Percentiles rank a stretch among this genome's conserved stretches.
Evolutionary conservation across 2,113 vertebrate genomes (phyloP).

Genomic region (Gnathonemus longibarbis): DNA sequence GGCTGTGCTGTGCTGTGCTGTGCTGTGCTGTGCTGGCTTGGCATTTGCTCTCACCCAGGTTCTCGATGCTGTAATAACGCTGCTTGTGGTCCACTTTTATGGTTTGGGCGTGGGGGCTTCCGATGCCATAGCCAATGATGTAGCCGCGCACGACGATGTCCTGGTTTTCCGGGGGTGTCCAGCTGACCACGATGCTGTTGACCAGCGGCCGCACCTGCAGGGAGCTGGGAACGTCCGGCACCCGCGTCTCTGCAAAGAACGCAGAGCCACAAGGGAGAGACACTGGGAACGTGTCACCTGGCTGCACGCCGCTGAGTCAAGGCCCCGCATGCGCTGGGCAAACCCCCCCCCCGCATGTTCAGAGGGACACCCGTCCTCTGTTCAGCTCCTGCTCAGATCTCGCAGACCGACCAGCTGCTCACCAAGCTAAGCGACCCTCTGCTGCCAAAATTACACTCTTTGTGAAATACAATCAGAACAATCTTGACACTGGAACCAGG

Average conservation of each 20-base stretch:
- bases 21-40: background rate
- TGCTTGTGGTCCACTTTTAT: slow-evolving; percentile 97
- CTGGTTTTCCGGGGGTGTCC: slow-evolving; percentile 95
- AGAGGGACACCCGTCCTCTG: background rate
- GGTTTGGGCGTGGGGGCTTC: slow-evolving; percentile 90
- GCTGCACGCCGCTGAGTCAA: background rate
- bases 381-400: background rate
- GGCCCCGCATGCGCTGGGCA: background rate
- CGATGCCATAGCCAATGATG: slow-evolving; percentile 86
- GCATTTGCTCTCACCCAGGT: slow-evolving; percentile 67
- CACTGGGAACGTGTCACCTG: background rate
- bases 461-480: background rate
- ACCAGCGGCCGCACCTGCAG: slow-evolving; percentile 87
- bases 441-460: background rate
- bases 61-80: slow-evolving; percentile 94
- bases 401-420: background rate
- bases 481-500: background rate
- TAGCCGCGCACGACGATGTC: slow-evolving; percentile 94
- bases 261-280: background rate
- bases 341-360: background rate
- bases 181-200: slow-evolving; percentile 95
- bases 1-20: background rate
- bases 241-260: slow-evolving; percentile 70
- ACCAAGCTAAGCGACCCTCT: background rate
- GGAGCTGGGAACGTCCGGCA: slow-evolving; percentile 91